phyloP scores from a whole-genome alignment of 1,140 invertebrate species.

The Sycophaga agraensis region DNA sequence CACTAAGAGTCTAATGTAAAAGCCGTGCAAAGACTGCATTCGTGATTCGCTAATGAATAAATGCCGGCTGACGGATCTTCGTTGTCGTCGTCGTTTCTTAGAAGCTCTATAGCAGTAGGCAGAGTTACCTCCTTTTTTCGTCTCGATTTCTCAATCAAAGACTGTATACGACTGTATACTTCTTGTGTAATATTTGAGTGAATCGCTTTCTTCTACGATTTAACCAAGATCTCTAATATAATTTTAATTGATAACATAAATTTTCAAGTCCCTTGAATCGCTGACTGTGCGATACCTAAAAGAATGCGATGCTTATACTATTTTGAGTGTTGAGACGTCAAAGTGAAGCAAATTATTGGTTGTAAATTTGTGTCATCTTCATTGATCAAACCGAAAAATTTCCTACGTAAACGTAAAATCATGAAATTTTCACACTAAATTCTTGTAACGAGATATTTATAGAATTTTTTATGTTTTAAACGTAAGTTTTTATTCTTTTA shows the following conservation, averaged over 20 bases:
- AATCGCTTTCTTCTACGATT: no score
- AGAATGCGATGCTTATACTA: background rate
- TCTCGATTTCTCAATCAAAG: background rate
- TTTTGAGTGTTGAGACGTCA: background rate
- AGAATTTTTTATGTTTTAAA: slow-evolving; percentile 3
- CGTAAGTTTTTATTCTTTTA: background rate
- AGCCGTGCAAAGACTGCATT: no score
- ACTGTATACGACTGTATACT: background rate
- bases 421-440: background rate
- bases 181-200: no score
- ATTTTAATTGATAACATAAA: background rate
- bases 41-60: no score
- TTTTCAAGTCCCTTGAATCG: background rate
- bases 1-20: no score
- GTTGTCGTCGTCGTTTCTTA: background rate
- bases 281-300: background rate
- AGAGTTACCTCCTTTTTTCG: background rate
- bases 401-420: background rate
- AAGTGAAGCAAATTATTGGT: background rate
- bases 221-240: background rate
- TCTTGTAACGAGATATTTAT: background rate
- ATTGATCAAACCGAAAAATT: slow-evolving; percentile 3
- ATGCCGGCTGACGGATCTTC: background rate
- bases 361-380: slow-evolving; percentile 2
- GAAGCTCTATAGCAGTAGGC: background rate